Evolutionary conservation across 1,140 invertebrate genomes (phyloP).

Genomic region (Portunus trituberculatus): DNA sequence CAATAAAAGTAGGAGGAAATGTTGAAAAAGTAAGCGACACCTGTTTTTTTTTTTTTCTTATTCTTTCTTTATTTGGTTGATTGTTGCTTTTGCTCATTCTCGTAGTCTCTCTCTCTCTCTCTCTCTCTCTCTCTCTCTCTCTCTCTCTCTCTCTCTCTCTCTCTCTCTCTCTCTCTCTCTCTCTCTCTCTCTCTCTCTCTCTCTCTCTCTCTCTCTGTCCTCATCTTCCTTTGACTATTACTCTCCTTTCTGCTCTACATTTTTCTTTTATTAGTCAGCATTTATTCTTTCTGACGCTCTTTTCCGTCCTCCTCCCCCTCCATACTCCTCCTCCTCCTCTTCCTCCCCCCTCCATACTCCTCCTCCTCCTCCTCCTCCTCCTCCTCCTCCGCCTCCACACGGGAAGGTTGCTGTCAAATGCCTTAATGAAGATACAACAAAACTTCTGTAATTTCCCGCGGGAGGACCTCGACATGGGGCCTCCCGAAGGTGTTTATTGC

Average conservation of each 20-base stretch:
- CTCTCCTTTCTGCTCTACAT: background rate
- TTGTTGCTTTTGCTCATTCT: background rate
- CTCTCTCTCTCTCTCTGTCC: background rate
- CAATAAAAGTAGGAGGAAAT: background rate
- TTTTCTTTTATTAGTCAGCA: background rate
- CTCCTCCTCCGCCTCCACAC: background rate
- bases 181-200: background rate
- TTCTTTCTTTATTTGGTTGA: background rate
- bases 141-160: background rate
- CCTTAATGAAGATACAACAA: slow-evolving; percentile 50
- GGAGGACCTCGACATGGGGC: slow-evolving; percentile 15
- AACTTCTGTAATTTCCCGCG: slow-evolving; percentile 51
- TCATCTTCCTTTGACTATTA: background rate
- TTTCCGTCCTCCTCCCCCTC: background rate
- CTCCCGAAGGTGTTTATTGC: slow-evolving; percentile 31
- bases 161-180: background rate
- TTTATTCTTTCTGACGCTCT: background rate
- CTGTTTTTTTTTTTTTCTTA: no score
- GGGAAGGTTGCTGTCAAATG: slow-evolving; percentile 42
- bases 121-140: background rate
- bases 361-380: slow-evolving; percentile 13
- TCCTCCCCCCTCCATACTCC: background rate
- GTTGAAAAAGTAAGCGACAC: no score
- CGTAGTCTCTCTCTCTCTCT: background rate
- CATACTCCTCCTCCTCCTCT: background rate